Evolutionary conservation across 2,888 invertebrate genomes (phyloP).

Genomic region (Agrochola circellaris): DNA sequence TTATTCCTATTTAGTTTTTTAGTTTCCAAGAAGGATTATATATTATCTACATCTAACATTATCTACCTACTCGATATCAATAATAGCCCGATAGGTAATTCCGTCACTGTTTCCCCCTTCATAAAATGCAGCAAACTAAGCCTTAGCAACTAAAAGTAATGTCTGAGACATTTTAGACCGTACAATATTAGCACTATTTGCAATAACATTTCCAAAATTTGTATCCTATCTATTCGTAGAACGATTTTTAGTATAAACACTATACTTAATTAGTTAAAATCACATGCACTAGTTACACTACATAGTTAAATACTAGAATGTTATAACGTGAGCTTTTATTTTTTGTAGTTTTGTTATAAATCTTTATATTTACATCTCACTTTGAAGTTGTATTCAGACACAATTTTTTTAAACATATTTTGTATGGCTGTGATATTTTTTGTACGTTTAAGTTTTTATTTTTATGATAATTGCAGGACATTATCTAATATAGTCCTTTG

Average conservation of each 20-base stretch:
- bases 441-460: constrained; percentile 44
- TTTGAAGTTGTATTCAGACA: constrained; percentile 29
- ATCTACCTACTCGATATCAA: constrained; percentile 28
- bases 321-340: constrained; percentile 62
- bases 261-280: constrained; percentile 71
- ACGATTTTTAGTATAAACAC: constrained; percentile 67
- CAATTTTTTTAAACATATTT: constrained; percentile 15
- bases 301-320: constrained; percentile 60
- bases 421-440: constrained; percentile 48
- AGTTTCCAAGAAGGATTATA: constrained; percentile 30
- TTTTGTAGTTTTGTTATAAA: constrained; percentile 29
- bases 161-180: constrained; percentile 71
- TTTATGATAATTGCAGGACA: constrained; percentile 15
- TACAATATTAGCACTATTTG: constrained; percentile 54
- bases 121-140: constrained; percentile 29
- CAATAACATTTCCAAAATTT: constrained; percentile 67
- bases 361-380: constrained; percentile 45
- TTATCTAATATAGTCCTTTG: neutral
- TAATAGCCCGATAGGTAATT: constrained; percentile 11
- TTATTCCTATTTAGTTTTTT: no score
- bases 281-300: constrained; percentile 72
- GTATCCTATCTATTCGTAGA: constrained; percentile 66
- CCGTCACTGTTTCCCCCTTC: constrained; percentile 39
- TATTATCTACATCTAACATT: constrained; percentile 32
- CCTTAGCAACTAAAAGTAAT: constrained; percentile 57